These are phyloP conservation scores for Drosophila nikananu DNA, from an alignment of 1,140 invertebrate species.

Conservation along the genomic window DNA sequence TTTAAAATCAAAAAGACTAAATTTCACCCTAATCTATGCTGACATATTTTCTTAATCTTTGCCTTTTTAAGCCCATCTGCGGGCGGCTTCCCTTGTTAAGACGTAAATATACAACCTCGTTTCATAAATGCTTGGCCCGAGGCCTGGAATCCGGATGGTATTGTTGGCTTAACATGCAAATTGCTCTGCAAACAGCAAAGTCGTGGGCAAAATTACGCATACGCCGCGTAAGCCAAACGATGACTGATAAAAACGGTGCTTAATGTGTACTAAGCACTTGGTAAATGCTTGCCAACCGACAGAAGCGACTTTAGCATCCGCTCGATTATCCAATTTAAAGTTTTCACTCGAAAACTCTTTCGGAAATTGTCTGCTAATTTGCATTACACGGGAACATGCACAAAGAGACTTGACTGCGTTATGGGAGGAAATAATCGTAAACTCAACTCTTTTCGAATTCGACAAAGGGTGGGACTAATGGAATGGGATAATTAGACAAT, in stretches of 20 bases:
- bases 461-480: background rate
- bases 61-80: background rate
- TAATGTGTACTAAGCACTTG: constrained; percentile 70
- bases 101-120: constrained; percentile 17
- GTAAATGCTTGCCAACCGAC: constrained; percentile 71
- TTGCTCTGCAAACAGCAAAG: constrained; percentile 69
- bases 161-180: constrained; percentile 55
- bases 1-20: no score
- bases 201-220: constrained; percentile 67
- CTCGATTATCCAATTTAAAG: constrained; percentile 68
- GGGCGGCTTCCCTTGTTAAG: background rate
- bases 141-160: constrained; percentile 18
- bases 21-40: background rate
- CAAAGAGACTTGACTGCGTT: background rate
- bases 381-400: background rate
- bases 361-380: constrained; percentile 27
- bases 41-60: constrained; percentile 11
- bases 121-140: constrained; percentile 27
- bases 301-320: constrained; percentile 52
- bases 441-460: background rate
- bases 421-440: background rate
- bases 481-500: constrained; percentile 40
- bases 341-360: constrained; percentile 30
- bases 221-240: constrained; percentile 58
- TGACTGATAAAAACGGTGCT: constrained; percentile 63